A percentile compares a stretch with the other conserved stretches of the same genome.
phyloP scores from a whole-genome alignment of 2,797 vertebrate species.

The Heliangelus exortis region DNA sequence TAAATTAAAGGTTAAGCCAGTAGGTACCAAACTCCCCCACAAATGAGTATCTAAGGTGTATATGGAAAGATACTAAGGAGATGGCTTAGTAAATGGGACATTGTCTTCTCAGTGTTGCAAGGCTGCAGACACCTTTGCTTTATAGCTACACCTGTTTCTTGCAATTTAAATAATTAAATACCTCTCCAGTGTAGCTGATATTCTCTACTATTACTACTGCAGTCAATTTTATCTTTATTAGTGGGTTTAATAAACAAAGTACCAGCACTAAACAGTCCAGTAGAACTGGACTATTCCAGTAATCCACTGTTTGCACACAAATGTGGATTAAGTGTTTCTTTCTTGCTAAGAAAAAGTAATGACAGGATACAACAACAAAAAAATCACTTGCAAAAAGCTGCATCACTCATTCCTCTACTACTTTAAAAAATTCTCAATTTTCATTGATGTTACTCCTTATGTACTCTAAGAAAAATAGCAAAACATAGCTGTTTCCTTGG shows the following conservation, averaged over 20 bases:
- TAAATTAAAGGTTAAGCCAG: background rate
- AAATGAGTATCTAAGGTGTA: rapidly evolving
- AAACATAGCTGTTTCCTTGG: background rate
- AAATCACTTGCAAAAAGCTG: background rate
- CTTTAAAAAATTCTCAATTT: background rate
- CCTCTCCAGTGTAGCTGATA: background rate
- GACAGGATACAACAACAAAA: background rate
- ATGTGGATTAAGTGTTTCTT: background rate
- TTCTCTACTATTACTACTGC: background rate
- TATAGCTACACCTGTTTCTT: background rate
- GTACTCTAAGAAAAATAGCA: background rate
- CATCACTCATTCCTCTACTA: background rate
- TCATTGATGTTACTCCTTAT: background rate
- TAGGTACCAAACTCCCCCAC: background rate
- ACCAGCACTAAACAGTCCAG: background rate
- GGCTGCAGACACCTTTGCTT: background rate
- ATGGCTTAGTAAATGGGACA: background rate
- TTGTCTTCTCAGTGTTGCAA: background rate
- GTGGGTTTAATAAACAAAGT: background rate
- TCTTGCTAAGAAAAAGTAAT: background rate
- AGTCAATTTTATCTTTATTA: background rate
- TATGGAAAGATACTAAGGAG: background rate
- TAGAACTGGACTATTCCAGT: background rate
- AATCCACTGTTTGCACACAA: background rate
- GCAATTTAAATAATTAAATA: background rate